Evolutionary conservation across 1,140 invertebrate species (phyloP).

Genomic region (Pseudomyrmex dendroicus): DNA sequence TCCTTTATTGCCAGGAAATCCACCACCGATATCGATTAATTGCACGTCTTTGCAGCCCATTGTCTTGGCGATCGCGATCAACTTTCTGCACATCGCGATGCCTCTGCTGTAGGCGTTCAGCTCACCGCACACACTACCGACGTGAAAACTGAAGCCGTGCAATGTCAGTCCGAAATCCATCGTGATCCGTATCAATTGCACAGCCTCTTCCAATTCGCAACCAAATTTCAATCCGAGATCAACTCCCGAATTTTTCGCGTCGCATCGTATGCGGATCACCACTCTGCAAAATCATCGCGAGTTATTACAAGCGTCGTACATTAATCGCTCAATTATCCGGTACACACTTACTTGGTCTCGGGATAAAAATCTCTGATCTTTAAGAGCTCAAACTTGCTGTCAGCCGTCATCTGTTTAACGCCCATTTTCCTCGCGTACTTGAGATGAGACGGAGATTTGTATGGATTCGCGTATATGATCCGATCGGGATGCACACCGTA

Average conservation of each 20-base stretch:
- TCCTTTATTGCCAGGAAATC: conserved; percentile 90
- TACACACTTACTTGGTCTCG: conserved; percentile 89
- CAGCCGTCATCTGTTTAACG: conserved; percentile 96
- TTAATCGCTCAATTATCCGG: conserved; percentile 66
- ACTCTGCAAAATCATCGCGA: conserved; percentile 86
- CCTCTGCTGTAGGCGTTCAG: conserved; percentile 89
- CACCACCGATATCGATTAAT: conserved; percentile 94
- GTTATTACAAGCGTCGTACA: neutral
- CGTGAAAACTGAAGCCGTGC: conserved; percentile 95
- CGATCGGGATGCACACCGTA: conserved; percentile 87
- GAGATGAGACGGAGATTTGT: conserved; percentile 96
- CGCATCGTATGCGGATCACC: conserved; percentile 95
- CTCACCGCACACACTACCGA: conserved; percentile 93
- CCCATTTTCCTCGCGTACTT: conserved; percentile 91
- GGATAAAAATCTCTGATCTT: conserved; percentile 95
- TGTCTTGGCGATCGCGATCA: conserved; percentile 89
- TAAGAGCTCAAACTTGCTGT: conserved; percentile 95
- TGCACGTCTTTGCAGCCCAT: conserved; percentile 89
- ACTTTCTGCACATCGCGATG: conserved; percentile 87
- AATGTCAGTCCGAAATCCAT: conserved; percentile 90
- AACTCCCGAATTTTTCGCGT: conserved; percentile 90
- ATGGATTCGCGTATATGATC: conserved; percentile 99
- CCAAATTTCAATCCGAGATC: conserved; percentile 98
- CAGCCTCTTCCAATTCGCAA: conserved; percentile 93
- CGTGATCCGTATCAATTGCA: conserved; percentile 91